These are phyloP conservation scores for Phataginus tricuspis DNA, from an alignment of 2,797 vertebrate species.

Conservation along the genomic window DNA sequence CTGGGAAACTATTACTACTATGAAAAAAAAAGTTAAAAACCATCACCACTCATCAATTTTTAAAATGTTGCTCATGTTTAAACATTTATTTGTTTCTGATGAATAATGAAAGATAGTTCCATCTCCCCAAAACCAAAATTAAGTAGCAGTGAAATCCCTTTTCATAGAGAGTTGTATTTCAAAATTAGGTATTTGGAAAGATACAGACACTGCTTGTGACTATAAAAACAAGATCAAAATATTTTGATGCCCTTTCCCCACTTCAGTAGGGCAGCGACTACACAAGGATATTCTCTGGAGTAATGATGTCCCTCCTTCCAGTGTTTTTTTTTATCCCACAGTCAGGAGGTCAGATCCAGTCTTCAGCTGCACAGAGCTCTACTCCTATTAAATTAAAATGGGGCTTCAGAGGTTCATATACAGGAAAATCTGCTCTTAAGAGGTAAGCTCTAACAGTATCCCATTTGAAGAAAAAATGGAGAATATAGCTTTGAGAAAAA, in stretches of 20 bases:
- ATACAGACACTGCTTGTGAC: constrained; percentile 32
- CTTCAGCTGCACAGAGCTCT: constrained; percentile 58
- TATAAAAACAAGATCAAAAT: constrained; percentile 72
- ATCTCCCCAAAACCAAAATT: constrained; percentile 58
- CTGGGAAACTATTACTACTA: constrained; percentile 36
- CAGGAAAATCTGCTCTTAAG: constrained; percentile 45
- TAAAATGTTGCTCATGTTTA: constrained; percentile 68
- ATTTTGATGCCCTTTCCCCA: constrained; percentile 60
- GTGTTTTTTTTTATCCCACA: constrained; percentile 62
- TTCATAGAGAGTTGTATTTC: constrained; percentile 37
- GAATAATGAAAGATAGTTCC: constrained; percentile 66
- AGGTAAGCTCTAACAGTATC: constrained; percentile 54
- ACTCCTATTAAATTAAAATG: constrained; percentile 75
- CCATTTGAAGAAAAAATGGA: constrained; percentile 21
- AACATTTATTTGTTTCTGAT: constrained; percentile 78
- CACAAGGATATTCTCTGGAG: constrained; percentile 64
- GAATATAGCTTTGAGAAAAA: constrained; percentile 11
- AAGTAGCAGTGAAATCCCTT: constrained; percentile 55
- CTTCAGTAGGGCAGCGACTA: constrained; percentile 48
- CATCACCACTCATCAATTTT: constrained; percentile 66
- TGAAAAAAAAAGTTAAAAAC: constrained; percentile 44
- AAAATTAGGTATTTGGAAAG: constrained; percentile 68
- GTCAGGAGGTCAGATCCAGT: constrained; percentile 66
- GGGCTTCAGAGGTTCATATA: constrained; percentile 56
- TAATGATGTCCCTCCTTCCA: constrained; percentile 70